phyloP scores from a whole-genome alignment of 2,797 vertebrate genomes.

The Hafferia zeledoni region DNA sequence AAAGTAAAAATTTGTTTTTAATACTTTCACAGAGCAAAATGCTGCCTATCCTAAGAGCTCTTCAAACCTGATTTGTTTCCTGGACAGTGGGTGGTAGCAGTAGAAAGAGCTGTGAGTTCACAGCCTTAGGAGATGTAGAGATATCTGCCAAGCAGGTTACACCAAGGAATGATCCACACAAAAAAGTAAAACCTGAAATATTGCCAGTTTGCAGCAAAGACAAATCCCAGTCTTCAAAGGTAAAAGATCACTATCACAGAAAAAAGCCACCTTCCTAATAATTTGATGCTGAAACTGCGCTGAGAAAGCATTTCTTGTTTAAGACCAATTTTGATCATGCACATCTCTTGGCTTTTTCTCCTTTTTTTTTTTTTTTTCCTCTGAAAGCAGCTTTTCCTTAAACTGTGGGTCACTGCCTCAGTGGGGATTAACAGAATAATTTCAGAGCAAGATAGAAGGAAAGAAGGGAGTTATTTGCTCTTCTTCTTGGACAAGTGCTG shows the following conservation, averaged over 20 bases:
- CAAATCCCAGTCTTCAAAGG: neutral
- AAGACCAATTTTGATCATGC: accelerated
- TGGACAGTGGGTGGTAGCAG: neutral
- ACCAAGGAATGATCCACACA: neutral
- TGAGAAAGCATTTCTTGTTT: neutral
- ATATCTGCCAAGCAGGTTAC: neutral
- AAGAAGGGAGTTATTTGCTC: neutral
- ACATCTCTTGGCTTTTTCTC: neutral
- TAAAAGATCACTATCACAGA: neutral
- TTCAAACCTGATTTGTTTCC: neutral
- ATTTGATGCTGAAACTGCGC: neutral
- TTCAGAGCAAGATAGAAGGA: neutral
- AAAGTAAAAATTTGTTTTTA: neutral
- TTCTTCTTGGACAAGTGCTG: neutral
- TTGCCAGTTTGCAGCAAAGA: neutral
- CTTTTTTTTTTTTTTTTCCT: no score
- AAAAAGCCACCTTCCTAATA: neutral
- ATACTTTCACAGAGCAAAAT: neutral
- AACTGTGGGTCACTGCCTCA: neutral
- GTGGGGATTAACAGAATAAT: neutral
- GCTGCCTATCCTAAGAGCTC: neutral
- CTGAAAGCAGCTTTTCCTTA: neutral
- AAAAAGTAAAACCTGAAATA: neutral
- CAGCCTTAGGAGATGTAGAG: neutral
- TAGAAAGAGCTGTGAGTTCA: neutral